Conservation (phyloP, 2,888 invertebrate genomes). For the Ornithoptera alexandrae region DNA sequence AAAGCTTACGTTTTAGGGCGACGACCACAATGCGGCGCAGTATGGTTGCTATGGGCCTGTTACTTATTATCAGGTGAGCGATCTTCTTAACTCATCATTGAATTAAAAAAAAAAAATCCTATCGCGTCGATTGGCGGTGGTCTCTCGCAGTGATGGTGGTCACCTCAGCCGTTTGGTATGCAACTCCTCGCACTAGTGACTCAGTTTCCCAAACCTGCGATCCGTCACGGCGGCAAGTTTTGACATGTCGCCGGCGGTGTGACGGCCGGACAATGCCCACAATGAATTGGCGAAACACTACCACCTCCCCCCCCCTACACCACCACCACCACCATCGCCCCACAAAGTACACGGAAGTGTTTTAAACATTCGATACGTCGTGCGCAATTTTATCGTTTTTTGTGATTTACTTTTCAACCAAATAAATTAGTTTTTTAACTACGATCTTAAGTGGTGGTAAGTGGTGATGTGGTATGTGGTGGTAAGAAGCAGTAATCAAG, state of each 20-base stretch:
- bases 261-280: slow-evolving; percentile 31
- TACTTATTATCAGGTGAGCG: too few species aligned
- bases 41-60: too few species aligned
- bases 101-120: too few species aligned
- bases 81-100: too few species aligned
- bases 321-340: too few species aligned
- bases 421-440: too few species aligned
- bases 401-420: not conserved
- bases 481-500: too few species aligned
- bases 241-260: slow-evolving; percentile 34
- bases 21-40: too few species aligned
- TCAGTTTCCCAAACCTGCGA: slow-evolving; percentile 37
- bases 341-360: slow-evolving; percentile 21
- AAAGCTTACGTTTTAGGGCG: too few species aligned
- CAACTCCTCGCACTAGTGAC: slow-evolving; percentile 36
- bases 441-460: too few species aligned
- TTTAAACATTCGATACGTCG: slow-evolving; percentile 35
- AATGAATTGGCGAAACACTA: slow-evolving; percentile 37
- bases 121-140: not conserved
- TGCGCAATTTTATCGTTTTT: slow-evolving; percentile 29
- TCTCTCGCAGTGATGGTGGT: not conserved
- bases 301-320: not conserved
- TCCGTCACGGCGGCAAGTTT: slow-evolving; percentile 37
- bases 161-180: not conserved
- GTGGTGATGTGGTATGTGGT: too few species aligned